phyloP scores from a whole-genome alignment of 2,797 vertebrate genomes.

The Sebastes hubbsi region DNA sequence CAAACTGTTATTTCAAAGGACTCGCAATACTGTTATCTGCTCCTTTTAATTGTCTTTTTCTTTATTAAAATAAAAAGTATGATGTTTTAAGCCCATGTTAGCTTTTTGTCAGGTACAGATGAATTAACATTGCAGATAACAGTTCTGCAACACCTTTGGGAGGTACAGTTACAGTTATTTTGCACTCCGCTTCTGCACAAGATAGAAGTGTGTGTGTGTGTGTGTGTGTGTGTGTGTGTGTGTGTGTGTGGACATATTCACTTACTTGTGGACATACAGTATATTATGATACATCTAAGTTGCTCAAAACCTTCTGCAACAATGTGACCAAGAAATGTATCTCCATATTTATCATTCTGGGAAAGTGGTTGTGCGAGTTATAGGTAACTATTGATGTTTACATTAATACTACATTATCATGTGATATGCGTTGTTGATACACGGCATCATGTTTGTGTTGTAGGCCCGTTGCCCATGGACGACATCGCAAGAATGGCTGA shows the following conservation, averaged over 20 bases:
- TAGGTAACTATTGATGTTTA: neutral
- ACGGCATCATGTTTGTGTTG: constrained; percentile 13
- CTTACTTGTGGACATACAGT: neutral
- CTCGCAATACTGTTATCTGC: too few species aligned
- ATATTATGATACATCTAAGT: neutral
- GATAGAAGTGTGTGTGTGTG: neutral
- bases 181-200: neutral
- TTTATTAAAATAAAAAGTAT: neutral
- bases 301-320: neutral
- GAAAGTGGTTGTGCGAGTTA: neutral
- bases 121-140: neutral
- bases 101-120: neutral
- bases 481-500: constrained; percentile 95
- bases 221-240: neutral
- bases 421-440: neutral
- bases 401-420: neutral
- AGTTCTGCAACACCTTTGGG: neutral
- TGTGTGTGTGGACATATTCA: neutral
- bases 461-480: constrained; percentile 93
- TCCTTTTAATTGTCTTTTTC: neutral
- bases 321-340: neutral
- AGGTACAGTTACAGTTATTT: neutral
- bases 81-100: neutral
- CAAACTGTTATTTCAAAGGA: neutral
- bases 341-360: neutral